phyloP scores from a whole-genome alignment of 1,140 invertebrate genomes.

The Scylla paramamosain region DNA sequence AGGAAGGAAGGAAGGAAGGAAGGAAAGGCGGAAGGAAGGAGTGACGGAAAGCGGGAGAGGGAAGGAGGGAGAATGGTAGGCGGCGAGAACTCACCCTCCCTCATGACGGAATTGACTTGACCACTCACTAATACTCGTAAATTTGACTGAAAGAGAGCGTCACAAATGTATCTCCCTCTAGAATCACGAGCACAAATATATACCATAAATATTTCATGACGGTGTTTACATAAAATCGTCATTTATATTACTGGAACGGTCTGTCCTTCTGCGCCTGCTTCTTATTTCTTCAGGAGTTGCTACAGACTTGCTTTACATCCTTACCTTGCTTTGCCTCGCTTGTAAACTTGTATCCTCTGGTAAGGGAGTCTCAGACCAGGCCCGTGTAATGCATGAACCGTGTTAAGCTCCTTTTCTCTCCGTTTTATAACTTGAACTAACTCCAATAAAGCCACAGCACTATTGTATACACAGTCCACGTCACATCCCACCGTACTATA shows the following conservation, averaged over 20 bases:
- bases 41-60: no score
- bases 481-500: no score
- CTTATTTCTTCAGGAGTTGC: no score
- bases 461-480: no score
- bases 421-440: no score
- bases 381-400: no score
- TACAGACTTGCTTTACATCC: no score
- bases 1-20: neutral
- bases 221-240: constrained; percentile 14
- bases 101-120: neutral
- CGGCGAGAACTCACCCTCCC: neutral
- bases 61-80: no score
- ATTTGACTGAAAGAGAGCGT: neutral
- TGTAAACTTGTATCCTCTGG: no score
- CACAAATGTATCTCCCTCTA: neutral
- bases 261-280: neutral
- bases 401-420: no score
- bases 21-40: neutral
- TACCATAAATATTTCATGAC: neutral
- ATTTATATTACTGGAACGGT: neutral
- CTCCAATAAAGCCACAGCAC: no score
- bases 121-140: neutral
- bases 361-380: no score
- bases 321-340: neutral
- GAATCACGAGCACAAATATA: neutral